phyloP scores from a whole-genome alignment of 2,797 vertebrate species.

The Pyrocephalus nanus region DNA sequence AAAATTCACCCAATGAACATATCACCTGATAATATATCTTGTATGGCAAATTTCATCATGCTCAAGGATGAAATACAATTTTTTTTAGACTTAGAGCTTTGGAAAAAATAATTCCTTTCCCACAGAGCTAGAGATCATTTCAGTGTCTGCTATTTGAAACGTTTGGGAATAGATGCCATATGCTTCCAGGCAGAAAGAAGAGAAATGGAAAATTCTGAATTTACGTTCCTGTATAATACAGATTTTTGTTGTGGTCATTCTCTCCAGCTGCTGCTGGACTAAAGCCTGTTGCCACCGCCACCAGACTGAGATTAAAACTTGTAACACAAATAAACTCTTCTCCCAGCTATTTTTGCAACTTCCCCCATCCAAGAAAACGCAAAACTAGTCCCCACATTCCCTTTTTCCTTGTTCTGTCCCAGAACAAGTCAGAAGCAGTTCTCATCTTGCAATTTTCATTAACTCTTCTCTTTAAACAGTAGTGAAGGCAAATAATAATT shows the following conservation, averaged over 20 bases:
- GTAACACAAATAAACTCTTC: not conserved
- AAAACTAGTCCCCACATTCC: not conserved
- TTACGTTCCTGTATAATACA: not conserved
- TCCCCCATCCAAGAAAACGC: not conserved
- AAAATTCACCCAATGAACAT: not conserved
- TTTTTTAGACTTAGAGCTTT: not conserved
- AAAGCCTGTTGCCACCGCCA: not conserved
- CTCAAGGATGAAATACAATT: not conserved
- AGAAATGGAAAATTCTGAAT: conserved; percentile 44
- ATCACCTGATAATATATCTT: not conserved
- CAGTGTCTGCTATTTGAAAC: not conserved
- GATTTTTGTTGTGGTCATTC: conserved; percentile 8
- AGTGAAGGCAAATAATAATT: not conserved
- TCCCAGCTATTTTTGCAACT: not conserved
- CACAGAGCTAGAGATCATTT: not conserved
- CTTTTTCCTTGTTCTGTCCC: not conserved
- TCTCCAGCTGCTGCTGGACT: conserved; percentile 31
- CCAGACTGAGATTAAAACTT: conserved; percentile 7
- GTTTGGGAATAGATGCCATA: not conserved
- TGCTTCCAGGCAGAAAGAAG: conserved; percentile 12
- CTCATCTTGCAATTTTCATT: not conserved
- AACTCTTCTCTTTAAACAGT: not conserved
- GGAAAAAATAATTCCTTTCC: not conserved
- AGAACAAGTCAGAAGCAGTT: not conserved
- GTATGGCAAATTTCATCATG: not conserved